phyloP scores from a whole-genome alignment of 2,888 invertebrate genomes.

The Entomobrya proxima region DNA sequence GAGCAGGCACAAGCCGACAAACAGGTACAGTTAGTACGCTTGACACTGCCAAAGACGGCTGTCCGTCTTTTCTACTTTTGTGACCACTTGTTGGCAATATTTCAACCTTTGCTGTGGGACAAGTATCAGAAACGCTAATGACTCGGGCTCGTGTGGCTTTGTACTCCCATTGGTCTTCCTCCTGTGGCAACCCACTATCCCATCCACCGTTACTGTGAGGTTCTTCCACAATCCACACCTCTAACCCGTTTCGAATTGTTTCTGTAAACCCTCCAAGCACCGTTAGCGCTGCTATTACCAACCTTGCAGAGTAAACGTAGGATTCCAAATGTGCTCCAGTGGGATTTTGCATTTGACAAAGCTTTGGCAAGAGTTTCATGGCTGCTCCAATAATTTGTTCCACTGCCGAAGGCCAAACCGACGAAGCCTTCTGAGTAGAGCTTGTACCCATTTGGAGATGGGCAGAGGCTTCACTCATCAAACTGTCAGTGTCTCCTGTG shows the following conservation, averaged over 20 bases:
- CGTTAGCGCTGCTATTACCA: slow-evolving; percentile 77
- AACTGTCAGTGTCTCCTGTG: neutral
- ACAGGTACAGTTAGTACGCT: slow-evolving; percentile 33
- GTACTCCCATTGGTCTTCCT: slow-evolving; percentile 41
- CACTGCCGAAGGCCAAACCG: slow-evolving; percentile 54
- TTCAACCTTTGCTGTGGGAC: slow-evolving; percentile 51
- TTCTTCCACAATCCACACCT: slow-evolving; percentile 74
- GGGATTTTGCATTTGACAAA: slow-evolving; percentile 37
- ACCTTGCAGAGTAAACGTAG: slow-evolving; percentile 76
- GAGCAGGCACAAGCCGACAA: slow-evolving; percentile 32
- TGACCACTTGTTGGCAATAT: neutral
- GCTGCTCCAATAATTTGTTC: slow-evolving; percentile 73
- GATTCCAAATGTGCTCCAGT: slow-evolving; percentile 48
- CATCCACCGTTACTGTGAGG: neutral
- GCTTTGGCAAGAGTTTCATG: slow-evolving; percentile 45
- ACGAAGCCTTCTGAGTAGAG: neutral
- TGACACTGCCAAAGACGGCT: neutral
- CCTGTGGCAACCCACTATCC: neutral
- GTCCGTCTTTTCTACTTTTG: neutral
- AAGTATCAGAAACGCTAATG: slow-evolving; percentile 41
- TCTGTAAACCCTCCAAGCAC: slow-evolving; percentile 78
- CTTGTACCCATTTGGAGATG: neutral
- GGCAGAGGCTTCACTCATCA: neutral
- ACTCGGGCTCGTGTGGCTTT: slow-evolving; percentile 33
- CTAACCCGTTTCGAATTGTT: slow-evolving; percentile 77